These are phyloP conservation scores for Aratinga solstitialis DNA, from an alignment of 2,797 vertebrate species.

Conservation along the genomic window DNA sequence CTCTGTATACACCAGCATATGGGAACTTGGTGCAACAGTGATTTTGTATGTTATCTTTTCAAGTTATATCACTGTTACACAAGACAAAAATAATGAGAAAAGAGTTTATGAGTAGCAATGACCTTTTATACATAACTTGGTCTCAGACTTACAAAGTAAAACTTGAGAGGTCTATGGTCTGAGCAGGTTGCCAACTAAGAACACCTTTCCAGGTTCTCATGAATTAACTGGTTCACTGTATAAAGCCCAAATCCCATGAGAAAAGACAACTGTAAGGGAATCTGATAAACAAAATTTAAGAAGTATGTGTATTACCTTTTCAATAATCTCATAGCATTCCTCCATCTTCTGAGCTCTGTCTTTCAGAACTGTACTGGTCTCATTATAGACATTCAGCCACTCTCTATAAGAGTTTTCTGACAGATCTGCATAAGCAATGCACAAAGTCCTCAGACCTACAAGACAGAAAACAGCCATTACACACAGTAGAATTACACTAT, in stretches of 20 bases:
- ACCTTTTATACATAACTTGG: accelerated
- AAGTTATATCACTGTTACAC: neutral
- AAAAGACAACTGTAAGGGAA: accelerated
- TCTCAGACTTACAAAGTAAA: neutral
- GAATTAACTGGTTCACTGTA: neutral
- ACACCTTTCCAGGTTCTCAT: neutral
- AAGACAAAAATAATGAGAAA: neutral
- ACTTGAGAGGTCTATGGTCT: neutral
- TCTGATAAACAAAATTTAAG: neutral
- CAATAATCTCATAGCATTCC: slow-evolving; percentile 94
- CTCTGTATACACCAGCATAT: accelerated
- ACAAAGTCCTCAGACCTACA: slow-evolving; percentile 91
- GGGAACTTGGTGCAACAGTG: accelerated
- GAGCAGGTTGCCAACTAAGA: neutral
- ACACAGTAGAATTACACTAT: neutral
- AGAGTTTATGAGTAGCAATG: neutral
- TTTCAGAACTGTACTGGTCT: slow-evolving; percentile 88
- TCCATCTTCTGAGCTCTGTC: slow-evolving; percentile 91
- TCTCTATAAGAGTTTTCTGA: slow-evolving; percentile 87
- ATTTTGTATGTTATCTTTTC: neutral
- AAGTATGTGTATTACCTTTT: slow-evolving; percentile 82
- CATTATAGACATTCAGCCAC: slow-evolving; percentile 89
- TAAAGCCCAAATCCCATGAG: neutral
- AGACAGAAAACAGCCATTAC: neutral
- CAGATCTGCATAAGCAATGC: slow-evolving; percentile 93